Conservation (phyloP, 2,797 vertebrate species). For the Tragopan temminckii region DNA sequence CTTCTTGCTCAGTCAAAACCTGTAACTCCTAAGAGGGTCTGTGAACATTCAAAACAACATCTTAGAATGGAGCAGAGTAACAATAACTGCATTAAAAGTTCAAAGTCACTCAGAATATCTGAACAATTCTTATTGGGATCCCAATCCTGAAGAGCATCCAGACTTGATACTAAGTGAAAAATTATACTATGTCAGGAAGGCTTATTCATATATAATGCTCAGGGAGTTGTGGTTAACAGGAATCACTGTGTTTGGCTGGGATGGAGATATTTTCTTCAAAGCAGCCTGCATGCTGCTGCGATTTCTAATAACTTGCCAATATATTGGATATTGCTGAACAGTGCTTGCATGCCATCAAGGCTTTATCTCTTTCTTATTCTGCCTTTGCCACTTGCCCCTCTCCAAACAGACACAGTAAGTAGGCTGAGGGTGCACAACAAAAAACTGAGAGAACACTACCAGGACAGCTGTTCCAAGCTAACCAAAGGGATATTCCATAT, state of each 20-base stretch:
- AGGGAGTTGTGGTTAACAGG: background rate
- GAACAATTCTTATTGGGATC: background rate
- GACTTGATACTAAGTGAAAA: background rate
- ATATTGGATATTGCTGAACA: background rate
- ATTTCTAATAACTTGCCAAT: background rate
- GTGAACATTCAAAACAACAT: background rate
- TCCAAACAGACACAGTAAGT: background rate
- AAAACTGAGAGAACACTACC: background rate
- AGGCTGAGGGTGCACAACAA: no score
- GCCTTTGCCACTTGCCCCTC: background rate
- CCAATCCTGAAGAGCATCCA: background rate
- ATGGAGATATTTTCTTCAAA: background rate
- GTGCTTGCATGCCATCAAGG: background rate
- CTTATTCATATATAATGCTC: background rate
- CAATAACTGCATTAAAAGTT: background rate
- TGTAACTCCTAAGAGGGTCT: background rate
- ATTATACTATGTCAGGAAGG: background rate
- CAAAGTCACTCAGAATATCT: background rate
- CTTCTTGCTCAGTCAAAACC: background rate
- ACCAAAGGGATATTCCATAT: no score
- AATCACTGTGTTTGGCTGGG: background rate
- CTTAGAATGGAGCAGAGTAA: background rate
- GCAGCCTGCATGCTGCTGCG: background rate
- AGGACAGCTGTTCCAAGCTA: no score
- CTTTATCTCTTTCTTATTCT: background rate